phyloP scores from a whole-genome alignment of 1,140 invertebrate species.

The Ceratina calcarata region DNA sequence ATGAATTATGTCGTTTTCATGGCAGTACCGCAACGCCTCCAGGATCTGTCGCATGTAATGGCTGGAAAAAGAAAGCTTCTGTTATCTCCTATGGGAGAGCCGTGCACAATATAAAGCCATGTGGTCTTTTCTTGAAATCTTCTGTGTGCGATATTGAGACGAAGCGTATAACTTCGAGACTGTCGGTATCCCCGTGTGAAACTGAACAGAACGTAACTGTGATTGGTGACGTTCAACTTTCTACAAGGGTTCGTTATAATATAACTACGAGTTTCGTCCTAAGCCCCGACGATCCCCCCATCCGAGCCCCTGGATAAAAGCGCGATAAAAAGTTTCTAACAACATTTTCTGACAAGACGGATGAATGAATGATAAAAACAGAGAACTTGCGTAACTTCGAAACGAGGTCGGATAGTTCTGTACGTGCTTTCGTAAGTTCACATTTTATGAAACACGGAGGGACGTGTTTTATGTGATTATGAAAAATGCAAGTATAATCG shows the following conservation, averaged over 20 bases:
- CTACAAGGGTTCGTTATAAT: too few relatives aligned
- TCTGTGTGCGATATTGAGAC: not conserved
- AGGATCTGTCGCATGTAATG: slow-evolving; percentile 99
- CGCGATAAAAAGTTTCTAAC: not conserved
- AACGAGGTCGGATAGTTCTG: not conserved
- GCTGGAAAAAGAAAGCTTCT: slow-evolving; percentile 82
- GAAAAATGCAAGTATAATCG: not conserved
- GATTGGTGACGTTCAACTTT: too few relatives aligned
- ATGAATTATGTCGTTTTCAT: slow-evolving; percentile 98
- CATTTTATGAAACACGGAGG: not conserved
- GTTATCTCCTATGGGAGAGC: not conserved
- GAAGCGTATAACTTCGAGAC: too few relatives aligned
- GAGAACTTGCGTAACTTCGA: not conserved
- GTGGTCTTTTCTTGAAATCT: not conserved
- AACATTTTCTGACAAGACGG: not conserved
- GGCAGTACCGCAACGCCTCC: slow-evolving; percentile 96
- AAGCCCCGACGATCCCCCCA: too few relatives aligned
- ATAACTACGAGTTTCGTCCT: not conserved
- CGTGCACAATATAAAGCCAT: not conserved
- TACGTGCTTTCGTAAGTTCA: not conserved
- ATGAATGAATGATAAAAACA: slow-evolving; percentile 11
- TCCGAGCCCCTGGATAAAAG: not conserved
- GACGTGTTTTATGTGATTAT: too few relatives aligned
- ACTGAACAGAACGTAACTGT: too few relatives aligned
- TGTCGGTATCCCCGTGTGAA: not conserved